phyloP scores from a whole-genome alignment of 2,113 vertebrate species.

The Saimiri boliviensis region DNA sequence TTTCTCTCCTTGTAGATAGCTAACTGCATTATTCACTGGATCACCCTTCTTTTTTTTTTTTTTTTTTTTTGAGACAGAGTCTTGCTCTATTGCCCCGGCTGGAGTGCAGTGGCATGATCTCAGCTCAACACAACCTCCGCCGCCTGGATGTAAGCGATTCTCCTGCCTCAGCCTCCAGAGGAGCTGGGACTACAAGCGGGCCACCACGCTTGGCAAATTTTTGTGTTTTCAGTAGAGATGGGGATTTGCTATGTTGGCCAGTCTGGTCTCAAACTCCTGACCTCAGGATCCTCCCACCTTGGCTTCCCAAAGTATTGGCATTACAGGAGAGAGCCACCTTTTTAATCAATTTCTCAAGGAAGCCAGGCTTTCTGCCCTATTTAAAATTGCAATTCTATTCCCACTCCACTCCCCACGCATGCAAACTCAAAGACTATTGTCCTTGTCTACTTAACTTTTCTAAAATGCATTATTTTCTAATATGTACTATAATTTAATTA shows the following conservation, averaged over 20 bases:
- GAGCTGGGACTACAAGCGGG: too few species aligned
- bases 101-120: too few species aligned
- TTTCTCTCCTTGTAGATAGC: neutral
- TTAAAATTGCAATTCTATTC: neutral
- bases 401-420: neutral
- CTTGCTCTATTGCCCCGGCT: too few species aligned
- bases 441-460: neutral
- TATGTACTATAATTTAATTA: neutral
- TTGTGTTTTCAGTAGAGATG: too few species aligned
- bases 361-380: neutral
- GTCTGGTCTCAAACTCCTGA: too few species aligned
- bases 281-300: too few species aligned
- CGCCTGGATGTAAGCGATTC: too few species aligned
- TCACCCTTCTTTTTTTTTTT: neutral
- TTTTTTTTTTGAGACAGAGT: too few species aligned
- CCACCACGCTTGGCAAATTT: too few species aligned
- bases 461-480: neutral
- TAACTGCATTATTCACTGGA: fast-evolving
- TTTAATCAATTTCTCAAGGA: neutral
- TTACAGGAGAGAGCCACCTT: neutral
- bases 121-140: fast-evolving
- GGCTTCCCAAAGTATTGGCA: too few species aligned
- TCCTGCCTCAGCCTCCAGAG: too few species aligned
- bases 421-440: neutral
- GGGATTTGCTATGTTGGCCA: too few species aligned